phyloP scores from a whole-genome alignment of 2,113 vertebrate genomes.

The Malurus elegans region DNA sequence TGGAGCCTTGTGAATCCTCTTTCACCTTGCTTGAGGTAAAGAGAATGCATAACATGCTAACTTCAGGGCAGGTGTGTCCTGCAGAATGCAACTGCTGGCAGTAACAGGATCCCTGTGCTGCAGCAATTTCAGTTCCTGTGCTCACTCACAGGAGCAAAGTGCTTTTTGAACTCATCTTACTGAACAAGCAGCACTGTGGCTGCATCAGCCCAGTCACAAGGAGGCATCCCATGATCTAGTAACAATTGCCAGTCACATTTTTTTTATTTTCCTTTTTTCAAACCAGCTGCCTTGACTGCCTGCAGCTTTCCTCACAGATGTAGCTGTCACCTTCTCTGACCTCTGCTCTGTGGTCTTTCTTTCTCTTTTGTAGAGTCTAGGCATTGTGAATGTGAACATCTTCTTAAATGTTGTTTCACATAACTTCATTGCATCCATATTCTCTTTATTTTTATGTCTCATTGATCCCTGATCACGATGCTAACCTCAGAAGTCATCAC shows the following conservation, averaged over 20 bases:
- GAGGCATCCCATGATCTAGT: slow-evolving; percentile 16
- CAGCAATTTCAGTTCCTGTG: background rate
- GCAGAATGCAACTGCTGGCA: background rate
- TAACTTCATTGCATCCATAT: background rate
- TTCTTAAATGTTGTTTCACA: background rate
- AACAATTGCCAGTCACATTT: slow-evolving; percentile 1
- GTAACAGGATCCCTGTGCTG: background rate
- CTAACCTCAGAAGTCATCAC: background rate
- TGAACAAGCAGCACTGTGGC: background rate
- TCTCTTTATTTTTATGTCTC: background rate
- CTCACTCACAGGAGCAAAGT: background rate
- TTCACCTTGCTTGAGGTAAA: background rate
- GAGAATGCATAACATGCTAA: background rate
- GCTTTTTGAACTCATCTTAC: background rate
- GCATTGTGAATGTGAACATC: background rate
- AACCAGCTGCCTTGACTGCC: background rate
- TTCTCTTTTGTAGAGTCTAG: background rate
- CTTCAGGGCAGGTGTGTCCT: background rate
- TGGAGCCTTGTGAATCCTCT: background rate
- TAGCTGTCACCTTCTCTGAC: slow-evolving; percentile 3
- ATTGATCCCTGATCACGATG: background rate
- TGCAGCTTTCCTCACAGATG: slow-evolving; percentile 25
- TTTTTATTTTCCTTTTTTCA: background rate
- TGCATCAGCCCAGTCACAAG: background rate
- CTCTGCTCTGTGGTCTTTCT: background rate